Percentiles rank a stretch among this genome's conserved stretches.
phyloP scores from a whole-genome alignment of 92 coral and sea anemone species.

The Porites cylindrica region DNA sequence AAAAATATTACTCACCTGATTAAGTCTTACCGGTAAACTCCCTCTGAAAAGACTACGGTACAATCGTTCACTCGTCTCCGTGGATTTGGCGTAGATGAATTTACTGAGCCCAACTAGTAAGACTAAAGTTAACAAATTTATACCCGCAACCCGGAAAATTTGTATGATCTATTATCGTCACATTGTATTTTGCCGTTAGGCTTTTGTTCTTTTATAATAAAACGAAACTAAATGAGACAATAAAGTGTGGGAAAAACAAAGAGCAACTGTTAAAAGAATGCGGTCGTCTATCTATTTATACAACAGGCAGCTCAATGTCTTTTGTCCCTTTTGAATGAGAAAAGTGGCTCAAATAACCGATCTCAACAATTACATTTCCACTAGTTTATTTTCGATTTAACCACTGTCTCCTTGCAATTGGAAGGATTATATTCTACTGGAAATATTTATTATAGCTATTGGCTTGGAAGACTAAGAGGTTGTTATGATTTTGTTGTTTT shows the following conservation, averaged over 20 bases:
- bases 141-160: conserved; percentile 19
- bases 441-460: too few relatives aligned
- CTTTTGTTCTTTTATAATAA: background rate
- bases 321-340: too few relatives aligned
- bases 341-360: too few relatives aligned
- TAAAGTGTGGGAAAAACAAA: background rate
- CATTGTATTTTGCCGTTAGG: background rate
- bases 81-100: background rate
- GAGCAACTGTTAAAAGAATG: background rate
- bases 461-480: background rate
- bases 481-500: background rate
- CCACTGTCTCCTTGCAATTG: too few relatives aligned
- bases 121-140: conserved; percentile 1
- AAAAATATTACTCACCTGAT: background rate
- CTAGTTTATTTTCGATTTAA: too few relatives aligned
- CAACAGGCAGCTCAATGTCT: too few relatives aligned
- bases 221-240: background rate
- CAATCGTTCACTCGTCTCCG: background rate
- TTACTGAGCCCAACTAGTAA: background rate
- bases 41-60: background rate
- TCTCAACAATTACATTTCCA: too few relatives aligned
- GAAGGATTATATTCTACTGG: too few relatives aligned
- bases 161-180: background rate
- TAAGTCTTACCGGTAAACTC: background rate
- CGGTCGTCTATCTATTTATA: too few relatives aligned